phyloP scores from a whole-genome alignment of 2,113 vertebrate species.

The Oryzias melastigma region DNA sequence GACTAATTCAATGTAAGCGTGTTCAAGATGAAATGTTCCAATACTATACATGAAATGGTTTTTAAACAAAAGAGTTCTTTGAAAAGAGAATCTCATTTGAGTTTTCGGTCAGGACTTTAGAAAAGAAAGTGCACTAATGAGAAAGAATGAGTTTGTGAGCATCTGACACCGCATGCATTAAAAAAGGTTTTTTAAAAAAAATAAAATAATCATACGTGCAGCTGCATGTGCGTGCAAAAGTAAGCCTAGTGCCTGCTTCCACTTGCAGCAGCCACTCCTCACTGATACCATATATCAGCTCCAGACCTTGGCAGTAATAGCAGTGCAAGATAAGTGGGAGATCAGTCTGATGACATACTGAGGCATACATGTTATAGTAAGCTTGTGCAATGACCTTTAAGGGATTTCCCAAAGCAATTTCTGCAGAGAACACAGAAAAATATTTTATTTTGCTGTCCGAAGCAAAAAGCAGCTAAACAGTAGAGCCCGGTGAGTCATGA shows the following conservation, averaged over 20 bases:
- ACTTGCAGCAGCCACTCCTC: conserved; percentile 5
- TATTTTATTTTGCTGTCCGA: conserved; percentile 35
- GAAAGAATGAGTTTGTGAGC: conserved; percentile 30
- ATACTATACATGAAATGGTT: conserved; percentile 32
- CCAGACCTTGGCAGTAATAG: conserved; percentile 23
- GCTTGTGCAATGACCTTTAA: conserved; percentile 36
- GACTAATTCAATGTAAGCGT: conserved; percentile 49
- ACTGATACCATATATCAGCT: conserved; percentile 23
- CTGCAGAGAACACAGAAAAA: conserved; percentile 34
- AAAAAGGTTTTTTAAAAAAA: conserved; percentile 1
- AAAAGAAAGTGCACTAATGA: conserved; percentile 13
- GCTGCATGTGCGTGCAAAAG: conserved; percentile 5
- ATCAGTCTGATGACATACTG: conserved; percentile 29
- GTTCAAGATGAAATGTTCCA: conserved; percentile 51
- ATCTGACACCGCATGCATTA: conserved; percentile 1
- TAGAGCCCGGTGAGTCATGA: conserved; percentile 50
- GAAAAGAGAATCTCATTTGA: conserved; percentile 59
- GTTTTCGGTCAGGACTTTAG: conserved; percentile 38
- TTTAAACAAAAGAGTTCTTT: conserved; percentile 41
- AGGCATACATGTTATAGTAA: conserved; percentile 14
- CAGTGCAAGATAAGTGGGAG: conserved; percentile 4
- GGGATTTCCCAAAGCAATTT: conserved; percentile 46
- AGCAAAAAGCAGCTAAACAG: conserved; percentile 38
- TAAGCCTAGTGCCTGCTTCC: neutral
- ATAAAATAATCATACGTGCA: neutral